Percentiles rank a stretch among this genome's conserved stretches.
Evolutionary conservation across 2,888 invertebrate genomes (phyloP).

Genomic region (Hartigia nigra): DNA sequence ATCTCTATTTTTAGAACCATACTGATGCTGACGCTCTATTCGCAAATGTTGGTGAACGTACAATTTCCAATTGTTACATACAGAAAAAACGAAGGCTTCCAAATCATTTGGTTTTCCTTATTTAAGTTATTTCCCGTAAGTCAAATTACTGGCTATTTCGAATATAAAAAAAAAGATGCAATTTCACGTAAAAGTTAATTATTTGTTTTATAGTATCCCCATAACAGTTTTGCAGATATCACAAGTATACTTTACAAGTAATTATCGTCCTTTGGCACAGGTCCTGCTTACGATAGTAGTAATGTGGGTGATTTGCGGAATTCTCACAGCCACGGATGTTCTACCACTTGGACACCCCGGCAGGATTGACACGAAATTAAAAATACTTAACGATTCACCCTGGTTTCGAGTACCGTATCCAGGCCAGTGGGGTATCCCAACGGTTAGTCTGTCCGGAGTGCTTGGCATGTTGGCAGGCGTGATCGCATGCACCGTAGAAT

Average conservation of each 20-base stretch:
- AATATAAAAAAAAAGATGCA: background rate
- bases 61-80: constrained; percentile 73
- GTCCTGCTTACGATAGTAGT: constrained; percentile 79
- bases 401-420: constrained; percentile 88
- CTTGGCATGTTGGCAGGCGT: constrained; percentile 84
- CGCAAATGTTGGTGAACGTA: constrained; percentile 80
- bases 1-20: constrained; percentile 72
- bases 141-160: background rate
- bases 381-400: constrained; percentile 77
- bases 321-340: constrained; percentile 75
- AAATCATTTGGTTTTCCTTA: constrained; percentile 74
- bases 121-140: constrained; percentile 85
- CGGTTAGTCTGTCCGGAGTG: constrained; percentile 78
- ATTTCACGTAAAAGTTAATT: background rate
- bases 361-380: constrained; percentile 78
- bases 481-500: constrained; percentile 82
- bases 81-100: constrained; percentile 70
- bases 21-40: constrained; percentile 79
- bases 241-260: background rate
- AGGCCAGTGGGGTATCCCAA: constrained; percentile 83
- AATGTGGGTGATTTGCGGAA: constrained; percentile 81
- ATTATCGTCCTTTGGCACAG: constrained; percentile 59
- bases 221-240: background rate
- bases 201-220: background rate
- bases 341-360: constrained; percentile 77